Base-by-base conservation (phyloP, 2,113 vertebrate genomes). In the Acanthisitta chloris region DNA sequence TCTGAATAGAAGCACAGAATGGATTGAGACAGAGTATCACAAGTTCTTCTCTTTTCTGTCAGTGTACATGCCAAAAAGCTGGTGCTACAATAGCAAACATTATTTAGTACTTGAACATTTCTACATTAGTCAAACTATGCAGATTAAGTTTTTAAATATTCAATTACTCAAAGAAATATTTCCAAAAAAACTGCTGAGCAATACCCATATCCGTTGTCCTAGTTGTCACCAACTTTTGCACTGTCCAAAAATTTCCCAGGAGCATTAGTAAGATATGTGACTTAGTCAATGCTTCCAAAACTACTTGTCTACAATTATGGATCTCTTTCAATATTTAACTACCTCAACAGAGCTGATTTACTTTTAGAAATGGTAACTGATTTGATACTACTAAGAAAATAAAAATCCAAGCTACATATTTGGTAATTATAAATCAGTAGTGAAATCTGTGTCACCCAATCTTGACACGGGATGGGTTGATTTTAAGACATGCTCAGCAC, bases 291-390 rank as follows among this genome's bases (percentile, higher is more conserved):
- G 17, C 4, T 67, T 88, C 58, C 33, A 69, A 82, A 90, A 58
- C 20, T 24, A 17, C 51, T 5, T 6, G 3, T 28, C 8, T 36
- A n/a, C 25, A 54, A 9, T 48, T 83, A 65, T 0, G 1, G 8
- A 45, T 58, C 12, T 86, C 48, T 69, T 70, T 70, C 29, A 64
- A 6, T 55, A 80, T 49, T 81, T 49, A 34, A 48, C 8, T 38
- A 42, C 17, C 33, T 64, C 52, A 51, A 9, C 33, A 62, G 48
- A 33, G 17, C 9, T 58, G 15, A 9, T 21, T 73, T 73, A 33
- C 14, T 85, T 87, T 34, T 42, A 71, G 51, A 42, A 66, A 34
- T 25, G 25, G 16, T 49, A 23, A 84, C 18, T 31, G 8, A 57
- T 45, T 51, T 61, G 3, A 62, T 52, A 23, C 17, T 54, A 28